Evolutionary conservation across 2,797 vertebrate genomes (phyloP).

Genomic region (Labroides dimidiatus): DNA sequence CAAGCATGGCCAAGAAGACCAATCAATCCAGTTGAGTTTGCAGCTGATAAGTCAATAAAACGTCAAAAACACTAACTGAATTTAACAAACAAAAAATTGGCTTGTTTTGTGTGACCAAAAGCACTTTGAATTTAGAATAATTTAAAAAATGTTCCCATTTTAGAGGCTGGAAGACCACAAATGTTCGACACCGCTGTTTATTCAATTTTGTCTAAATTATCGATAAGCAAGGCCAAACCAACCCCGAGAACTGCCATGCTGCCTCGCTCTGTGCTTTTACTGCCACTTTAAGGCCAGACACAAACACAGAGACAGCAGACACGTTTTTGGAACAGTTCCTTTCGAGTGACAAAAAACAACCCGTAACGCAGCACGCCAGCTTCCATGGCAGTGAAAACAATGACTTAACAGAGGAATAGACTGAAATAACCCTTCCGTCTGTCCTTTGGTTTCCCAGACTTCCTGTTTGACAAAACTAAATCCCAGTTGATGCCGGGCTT

Average conservation of each 20-base stretch:
- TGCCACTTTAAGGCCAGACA: conserved; percentile 53
- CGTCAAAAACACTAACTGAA: not conserved
- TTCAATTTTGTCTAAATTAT: conserved; percentile 16
- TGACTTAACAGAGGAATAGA: conserved; percentile 77
- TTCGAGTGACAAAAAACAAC: conserved; percentile 49
- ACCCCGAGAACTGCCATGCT: conserved; percentile 16
- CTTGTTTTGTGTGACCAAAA: conserved; percentile 1
- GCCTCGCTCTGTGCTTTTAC: conserved; percentile 29
- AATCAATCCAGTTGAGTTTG: conserved; percentile 9
- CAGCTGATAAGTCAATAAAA: conserved; percentile 14
- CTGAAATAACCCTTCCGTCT: conserved; percentile 82
- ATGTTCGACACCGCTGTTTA: conserved; percentile 1
- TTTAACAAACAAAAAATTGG: not conserved
- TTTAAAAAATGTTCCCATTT: not conserved
- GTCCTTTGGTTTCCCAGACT: conserved; percentile 78
- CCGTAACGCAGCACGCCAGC: conserved; percentile 52
- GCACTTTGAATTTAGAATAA: not conserved
- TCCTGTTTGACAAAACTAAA: conserved; percentile 84
- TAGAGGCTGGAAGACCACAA: not conserved
- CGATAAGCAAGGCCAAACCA: conserved; percentile 11
- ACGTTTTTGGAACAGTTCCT: conserved; percentile 53
- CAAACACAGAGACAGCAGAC: conserved; percentile 49
- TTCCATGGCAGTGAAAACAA: conserved; percentile 74
- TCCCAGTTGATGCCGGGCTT: conserved; percentile 81
- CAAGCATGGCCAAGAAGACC: not conserved